A percentile compares a stretch with the other conserved stretches of the same genome.
Conservation (phyloP, 2,797 vertebrate species). For the Sardinella longiceps region DNA sequence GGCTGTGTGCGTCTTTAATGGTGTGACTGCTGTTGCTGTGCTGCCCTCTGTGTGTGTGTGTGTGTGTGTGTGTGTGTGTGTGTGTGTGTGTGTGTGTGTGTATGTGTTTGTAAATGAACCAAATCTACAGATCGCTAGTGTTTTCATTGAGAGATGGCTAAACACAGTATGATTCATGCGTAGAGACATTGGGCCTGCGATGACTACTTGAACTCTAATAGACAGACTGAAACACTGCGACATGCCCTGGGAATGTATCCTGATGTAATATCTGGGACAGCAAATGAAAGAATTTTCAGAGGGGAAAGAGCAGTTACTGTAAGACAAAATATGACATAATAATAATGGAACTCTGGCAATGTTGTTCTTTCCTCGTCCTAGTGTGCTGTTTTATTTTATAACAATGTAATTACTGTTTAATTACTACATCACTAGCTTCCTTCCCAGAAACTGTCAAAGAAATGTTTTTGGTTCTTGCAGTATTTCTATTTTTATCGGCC, state of each 20-base stretch:
- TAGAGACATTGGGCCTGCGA: background rate
- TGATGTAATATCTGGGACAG: background rate
- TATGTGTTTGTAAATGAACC: background rate
- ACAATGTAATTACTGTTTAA: conserved; percentile 1
- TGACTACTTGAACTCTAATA: background rate
- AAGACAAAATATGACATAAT: background rate
- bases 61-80: background rate
- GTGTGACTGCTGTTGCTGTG: background rate
- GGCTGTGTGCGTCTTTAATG: background rate
- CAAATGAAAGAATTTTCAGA: background rate
- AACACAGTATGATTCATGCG: background rate
- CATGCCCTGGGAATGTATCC: background rate
- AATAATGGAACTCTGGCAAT: conserved; percentile 3
- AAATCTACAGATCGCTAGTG: background rate
- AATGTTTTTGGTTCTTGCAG: background rate
- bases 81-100: background rate
- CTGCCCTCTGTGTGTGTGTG: background rate
- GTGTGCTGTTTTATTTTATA: background rate
- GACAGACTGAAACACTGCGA: background rate
- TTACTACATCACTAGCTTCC: background rate
- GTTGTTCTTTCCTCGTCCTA: background rate
- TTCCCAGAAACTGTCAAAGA: background rate
- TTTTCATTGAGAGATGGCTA: background rate
- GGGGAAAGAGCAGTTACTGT: background rate
- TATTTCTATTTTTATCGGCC: background rate